Evolutionary conservation across 1,140 invertebrate species (phyloP).

Genomic region (Glomeris maerens): DNA sequence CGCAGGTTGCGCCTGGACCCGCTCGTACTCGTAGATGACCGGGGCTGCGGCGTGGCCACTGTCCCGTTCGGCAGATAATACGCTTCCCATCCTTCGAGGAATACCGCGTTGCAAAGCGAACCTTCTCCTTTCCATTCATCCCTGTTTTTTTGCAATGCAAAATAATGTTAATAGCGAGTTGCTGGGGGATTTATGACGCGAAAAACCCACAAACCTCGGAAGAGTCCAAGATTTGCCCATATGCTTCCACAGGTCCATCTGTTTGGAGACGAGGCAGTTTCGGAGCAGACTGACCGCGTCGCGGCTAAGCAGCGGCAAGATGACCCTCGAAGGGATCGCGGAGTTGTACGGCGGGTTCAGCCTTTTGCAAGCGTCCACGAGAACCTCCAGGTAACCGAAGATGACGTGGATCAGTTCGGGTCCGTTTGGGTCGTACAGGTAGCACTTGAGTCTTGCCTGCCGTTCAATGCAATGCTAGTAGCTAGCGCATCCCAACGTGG

Average conservation of each 20-base stretch:
- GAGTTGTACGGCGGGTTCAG: neutral
- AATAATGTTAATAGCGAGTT: no score
- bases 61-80: neutral
- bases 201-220: constrained; percentile 1
- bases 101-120: neutral
- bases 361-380: neutral
- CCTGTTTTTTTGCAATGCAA: no score
- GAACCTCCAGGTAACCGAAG: neutral
- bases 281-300: neutral
- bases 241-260: neutral
- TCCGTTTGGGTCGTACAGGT: constrained; percentile 3
- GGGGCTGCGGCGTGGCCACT: neutral
- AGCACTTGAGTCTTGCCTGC: neutral
- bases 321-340: neutral
- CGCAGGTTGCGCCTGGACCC: no score
- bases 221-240: neutral
- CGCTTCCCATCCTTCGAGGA: constrained; percentile 1
- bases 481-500: neutral
- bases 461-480: neutral
- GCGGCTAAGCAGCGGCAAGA: neutral
- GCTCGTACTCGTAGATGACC: neutral
- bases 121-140: neutral
- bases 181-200: no score
- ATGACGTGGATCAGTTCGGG: neutral
- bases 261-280: neutral